Evolutionary conservation across 2,797 vertebrate species (phyloP).

Genomic region (Acestrorhynchus altus): DNA sequence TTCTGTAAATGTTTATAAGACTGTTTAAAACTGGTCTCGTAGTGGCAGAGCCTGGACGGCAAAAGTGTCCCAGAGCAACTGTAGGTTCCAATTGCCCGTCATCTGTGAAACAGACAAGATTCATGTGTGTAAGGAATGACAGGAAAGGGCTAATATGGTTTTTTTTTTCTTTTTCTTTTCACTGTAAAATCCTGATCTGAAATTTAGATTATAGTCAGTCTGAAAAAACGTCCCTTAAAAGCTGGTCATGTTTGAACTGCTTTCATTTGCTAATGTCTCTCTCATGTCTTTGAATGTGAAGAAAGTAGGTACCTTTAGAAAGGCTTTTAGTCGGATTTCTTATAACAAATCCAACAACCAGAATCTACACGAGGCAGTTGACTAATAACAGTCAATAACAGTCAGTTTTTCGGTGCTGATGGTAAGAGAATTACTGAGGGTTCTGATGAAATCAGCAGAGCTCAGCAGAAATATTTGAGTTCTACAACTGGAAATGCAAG

Average conservation of each 20-base stretch:
- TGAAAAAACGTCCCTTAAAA: too few relatives aligned
- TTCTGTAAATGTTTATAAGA: slow-evolving; percentile 60
- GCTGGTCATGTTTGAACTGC: too few relatives aligned
- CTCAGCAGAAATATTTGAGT: not conserved
- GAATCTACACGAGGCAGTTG: not conserved
- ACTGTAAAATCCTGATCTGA: not conserved
- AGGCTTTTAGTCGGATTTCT: not conserved
- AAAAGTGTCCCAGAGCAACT: slow-evolving; percentile 21
- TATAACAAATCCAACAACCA: not conserved
- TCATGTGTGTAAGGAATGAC: not conserved
- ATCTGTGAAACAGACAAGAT: slow-evolving; percentile 20
- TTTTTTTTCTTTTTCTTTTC: too few relatives aligned
- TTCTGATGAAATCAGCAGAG: too few relatives aligned
- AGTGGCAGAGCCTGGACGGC: slow-evolving; percentile 18
- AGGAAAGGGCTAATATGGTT: not conserved
- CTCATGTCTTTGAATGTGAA: not conserved
- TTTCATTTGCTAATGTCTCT: too few relatives aligned
- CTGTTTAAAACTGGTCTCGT: slow-evolving; percentile 19
- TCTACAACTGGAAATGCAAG: not conserved
- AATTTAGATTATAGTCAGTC: not conserved
- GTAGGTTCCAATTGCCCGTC: slow-evolving; percentile 24
- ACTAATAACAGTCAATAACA: not conserved
- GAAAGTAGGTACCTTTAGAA: too few relatives aligned
- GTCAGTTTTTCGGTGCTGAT: not conserved
- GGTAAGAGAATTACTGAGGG: not conserved